Conservation (phyloP, 92 coral and sea anemone species). For the Galaxea fascicularis region DNA sequence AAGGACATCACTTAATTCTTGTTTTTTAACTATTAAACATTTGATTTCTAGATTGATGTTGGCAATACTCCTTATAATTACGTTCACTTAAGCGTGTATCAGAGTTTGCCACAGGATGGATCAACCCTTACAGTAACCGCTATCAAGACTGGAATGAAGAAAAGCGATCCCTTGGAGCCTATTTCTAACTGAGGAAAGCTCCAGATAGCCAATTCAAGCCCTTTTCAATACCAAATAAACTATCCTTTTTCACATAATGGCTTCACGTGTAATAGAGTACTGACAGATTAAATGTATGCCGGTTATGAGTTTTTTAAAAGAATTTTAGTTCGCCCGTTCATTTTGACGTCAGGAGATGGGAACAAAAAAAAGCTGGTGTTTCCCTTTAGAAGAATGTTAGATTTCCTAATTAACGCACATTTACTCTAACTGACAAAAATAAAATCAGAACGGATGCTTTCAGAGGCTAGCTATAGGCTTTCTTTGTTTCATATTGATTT, state of each 20-base stretch:
- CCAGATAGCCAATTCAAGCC: slow-evolving; percentile 13
- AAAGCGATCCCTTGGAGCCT: slow-evolving; percentile 63
- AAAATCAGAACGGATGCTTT: neutral
- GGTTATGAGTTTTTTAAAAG: neutral
- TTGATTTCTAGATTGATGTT: slow-evolving; percentile 71
- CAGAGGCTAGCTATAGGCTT: neutral
- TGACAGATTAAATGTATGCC: neutral
- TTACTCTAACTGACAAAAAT: neutral
- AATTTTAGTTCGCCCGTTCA: neutral
- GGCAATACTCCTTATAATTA: slow-evolving; percentile 55
- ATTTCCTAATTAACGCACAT: no score
- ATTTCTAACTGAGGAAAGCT: neutral
- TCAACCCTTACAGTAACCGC: slow-evolving; percentile 55
- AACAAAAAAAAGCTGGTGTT: no score
- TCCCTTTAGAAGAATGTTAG: no score
- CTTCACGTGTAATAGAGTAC: neutral
- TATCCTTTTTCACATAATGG: no score
- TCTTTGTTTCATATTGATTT: slow-evolving; percentile 1
- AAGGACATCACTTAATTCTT: neutral
- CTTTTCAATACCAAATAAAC: no score
- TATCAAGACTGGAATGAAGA: slow-evolving; percentile 60
- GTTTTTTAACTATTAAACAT: neutral
- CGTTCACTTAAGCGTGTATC: slow-evolving; percentile 79
- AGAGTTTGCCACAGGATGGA: slow-evolving; percentile 72
- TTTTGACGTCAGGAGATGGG: neutral